Evolutionary conservation across 2,113 vertebrate genomes (phyloP).

Genomic region (Pollachius pollachius): DNA sequence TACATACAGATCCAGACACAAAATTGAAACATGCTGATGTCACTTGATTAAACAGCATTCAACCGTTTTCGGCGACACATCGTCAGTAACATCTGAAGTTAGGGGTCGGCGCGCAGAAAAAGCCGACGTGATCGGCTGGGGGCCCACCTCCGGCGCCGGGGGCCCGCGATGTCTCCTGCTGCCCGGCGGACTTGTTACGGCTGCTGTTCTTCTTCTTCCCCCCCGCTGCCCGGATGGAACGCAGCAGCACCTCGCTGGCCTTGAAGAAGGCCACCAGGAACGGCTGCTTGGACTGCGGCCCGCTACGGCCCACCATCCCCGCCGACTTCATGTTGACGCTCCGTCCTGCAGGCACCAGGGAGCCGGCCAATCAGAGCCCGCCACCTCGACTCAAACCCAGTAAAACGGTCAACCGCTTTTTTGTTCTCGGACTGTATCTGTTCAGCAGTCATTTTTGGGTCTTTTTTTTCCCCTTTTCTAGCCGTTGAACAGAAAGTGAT

Average conservation of each 20-base stretch:
- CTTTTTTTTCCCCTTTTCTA: too few species aligned
- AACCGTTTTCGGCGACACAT: too few species aligned
- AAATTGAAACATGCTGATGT: too few species aligned
- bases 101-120: too few species aligned
- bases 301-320: constrained; percentile 90
- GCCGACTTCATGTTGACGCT: constrained; percentile 94
- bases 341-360: constrained; percentile 72
- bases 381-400: background rate
- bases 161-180: constrained; percentile 85
- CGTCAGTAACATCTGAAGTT: too few species aligned
- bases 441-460: too few species aligned
- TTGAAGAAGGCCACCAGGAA: constrained; percentile 99
- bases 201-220: constrained; percentile 91
- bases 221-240: constrained; percentile 89
- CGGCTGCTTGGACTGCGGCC: constrained; percentile 95
- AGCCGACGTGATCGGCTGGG: background rate
- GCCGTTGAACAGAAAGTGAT: too few species aligned
- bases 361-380: background rate
- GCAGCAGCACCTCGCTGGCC: constrained; percentile 93
- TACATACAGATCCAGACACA: too few species aligned
- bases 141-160: constrained; percentile 81
- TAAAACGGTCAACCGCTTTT: constrained; percentile 13
- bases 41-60: too few species aligned
- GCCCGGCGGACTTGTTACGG: constrained; percentile 87
- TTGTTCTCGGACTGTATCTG: background rate